phyloP scores from a whole-genome alignment of 37 sponge, comb jelly and placozoan genomes.

The Bolinopsis microptera region DNA sequence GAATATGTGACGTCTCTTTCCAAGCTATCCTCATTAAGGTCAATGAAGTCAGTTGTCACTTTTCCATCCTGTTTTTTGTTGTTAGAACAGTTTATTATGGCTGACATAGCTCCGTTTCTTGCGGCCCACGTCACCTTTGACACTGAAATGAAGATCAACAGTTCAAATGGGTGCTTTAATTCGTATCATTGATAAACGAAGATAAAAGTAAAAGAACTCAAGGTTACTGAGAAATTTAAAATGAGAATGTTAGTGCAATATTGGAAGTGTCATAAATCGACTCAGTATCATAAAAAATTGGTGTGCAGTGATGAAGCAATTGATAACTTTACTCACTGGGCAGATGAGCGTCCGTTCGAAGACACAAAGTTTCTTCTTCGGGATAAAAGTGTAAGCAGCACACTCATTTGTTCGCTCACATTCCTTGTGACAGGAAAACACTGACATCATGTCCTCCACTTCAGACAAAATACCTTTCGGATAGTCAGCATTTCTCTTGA shows the following conservation, averaged over 20 bases:
- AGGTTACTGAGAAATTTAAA: not conserved
- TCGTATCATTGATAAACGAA: too few species aligned
- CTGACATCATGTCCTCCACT: not conserved
- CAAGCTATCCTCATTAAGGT: not conserved
- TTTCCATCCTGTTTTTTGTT: too few species aligned
- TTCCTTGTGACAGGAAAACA: not conserved
- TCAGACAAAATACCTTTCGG: not conserved
- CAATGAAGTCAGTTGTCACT: too few species aligned
- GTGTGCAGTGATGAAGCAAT: not conserved
- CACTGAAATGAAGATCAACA: not conserved
- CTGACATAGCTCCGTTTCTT: not conserved
- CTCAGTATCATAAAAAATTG: too few species aligned
- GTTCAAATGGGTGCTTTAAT: not conserved
- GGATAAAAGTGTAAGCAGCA: constrained; percentile 32
- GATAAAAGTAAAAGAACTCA: too few species aligned
- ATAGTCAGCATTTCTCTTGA: constrained; percentile 8
- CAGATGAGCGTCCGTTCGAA: not conserved
- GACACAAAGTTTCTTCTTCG: not conserved
- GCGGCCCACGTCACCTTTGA: constrained; percentile 16
- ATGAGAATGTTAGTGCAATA: not conserved
- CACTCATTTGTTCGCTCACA: not conserved
- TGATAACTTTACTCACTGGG: not conserved
- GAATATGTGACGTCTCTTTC: not conserved
- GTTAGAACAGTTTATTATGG: not conserved
- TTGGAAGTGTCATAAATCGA: too few species aligned